Evolutionary conservation across 2,888 invertebrate species (phyloP), one percentile per base, ranked within the genome.

Genomic region (Nemurella pictetii): DNA sequence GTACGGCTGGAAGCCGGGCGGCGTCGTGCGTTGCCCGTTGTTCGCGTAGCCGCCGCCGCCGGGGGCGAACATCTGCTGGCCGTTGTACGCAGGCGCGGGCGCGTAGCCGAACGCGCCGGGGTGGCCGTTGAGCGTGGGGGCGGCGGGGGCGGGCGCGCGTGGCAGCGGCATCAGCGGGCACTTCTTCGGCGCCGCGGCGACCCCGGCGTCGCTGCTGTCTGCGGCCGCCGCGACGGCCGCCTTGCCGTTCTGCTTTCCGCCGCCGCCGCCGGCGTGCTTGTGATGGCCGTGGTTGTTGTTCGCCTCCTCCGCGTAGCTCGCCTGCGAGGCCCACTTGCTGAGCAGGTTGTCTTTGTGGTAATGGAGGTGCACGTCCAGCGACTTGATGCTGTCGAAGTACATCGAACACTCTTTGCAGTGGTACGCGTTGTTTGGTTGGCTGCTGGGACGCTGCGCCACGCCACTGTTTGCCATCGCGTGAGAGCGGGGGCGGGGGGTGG

Each of bases 281-380:
- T 90, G 91, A 88, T 91, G 92, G 88, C 91, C 92, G 91, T 94
- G 94, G 90, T 95, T 95, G 89, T 94, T 95, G 87, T 94, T 93
- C 87, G 93, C 92, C 88, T 93, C 93, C 89, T 92, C 91, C 72
- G 86, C 84, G 26, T 86, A 84, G 77, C 88, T 87, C 75, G 89
- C 87, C 28, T 92, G 94, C 80, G 92, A 93, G 83, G 93, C 94
- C 95, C 95, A 95, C 90, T 94, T 95, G 87, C 93, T 94, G 89
- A 95, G 91, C 88, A 95, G 91, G 89, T 95, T 95, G 89, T 95
- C 95, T 90, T 95, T 95, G 89, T 95, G 95, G 90, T 96, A 96
- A 89, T 94, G 94, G 88, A 95, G 91, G 91, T 96, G 96, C 87
- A 96, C 95, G 88, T 95, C 94, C 87, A 96, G 92, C 86, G 95